Base-by-base conservation (phyloP, 2,888 invertebrate genomes). In the Eristalis pertinax region DNA sequence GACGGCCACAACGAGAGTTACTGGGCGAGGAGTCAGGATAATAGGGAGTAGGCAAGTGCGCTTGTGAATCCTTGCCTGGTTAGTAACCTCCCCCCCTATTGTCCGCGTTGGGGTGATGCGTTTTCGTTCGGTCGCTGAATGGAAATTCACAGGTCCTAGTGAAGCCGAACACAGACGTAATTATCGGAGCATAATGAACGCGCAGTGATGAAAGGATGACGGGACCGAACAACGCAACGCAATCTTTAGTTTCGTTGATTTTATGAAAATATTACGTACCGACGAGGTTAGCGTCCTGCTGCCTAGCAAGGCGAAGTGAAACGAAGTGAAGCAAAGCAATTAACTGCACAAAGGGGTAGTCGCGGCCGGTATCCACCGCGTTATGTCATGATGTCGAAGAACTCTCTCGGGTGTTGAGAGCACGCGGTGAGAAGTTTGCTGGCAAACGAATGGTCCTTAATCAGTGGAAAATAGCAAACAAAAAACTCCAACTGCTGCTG, bases 161-260 rank as follows among this genome's bases (percentile, higher is more conserved):
- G 63, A 67, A 86, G 74, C 77, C 43, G 65, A 15, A 70, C 70
- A 26, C 83, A 83, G 83, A 78, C 73, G 78, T 83, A 78, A 83
- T 86, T 86, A 86, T 86, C 41, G 26, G n/a, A 32, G 74, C 70
- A 74, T 78, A 82, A 78, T 76, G 81, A 68, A 63, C 63, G 72
- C 60, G 67, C 26, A 67, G 75, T 56, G 68, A 68, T 64, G 65
- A 26, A 35, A 26, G 32, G 50, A 50, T 7, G 10, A 32, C 38
- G 19, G n/a, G n/a, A n/a, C n/a, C n/a, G n/a, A n/a, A 4, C 32
- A 80, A 29, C n/a, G n/a, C 22, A n/a, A 32, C 32, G 65, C 69
- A 82, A 77, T 82, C 74, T 77, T 82, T 79, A 74, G 78, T 78
- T 78, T 82, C 65, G 82, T 78, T 82, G 82, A 82, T 86, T 86